Conservation (phyloP, 2,797 vertebrate genomes). For the Phalloptychus januarius region DNA sequence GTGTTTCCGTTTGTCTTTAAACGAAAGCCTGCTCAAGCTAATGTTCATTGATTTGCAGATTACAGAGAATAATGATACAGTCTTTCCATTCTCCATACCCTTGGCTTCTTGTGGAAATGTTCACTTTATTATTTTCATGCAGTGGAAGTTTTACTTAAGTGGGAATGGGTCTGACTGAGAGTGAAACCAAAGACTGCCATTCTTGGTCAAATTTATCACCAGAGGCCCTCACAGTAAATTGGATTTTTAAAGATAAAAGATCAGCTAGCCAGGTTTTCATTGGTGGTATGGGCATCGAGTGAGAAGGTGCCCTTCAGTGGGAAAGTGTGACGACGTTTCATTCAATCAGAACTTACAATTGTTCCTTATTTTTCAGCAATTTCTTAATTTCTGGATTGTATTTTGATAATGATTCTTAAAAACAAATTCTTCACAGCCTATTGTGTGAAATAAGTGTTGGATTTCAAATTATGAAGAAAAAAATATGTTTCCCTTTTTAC, state of each 20-base stretch:
- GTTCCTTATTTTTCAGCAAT: constrained; percentile 18
- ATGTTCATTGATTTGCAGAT: background rate
- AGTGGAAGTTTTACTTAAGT: background rate
- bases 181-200: constrained; percentile 38
- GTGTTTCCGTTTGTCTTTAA: background rate
- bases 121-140: constrained; percentile 2
- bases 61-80: background rate
- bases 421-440: background rate
- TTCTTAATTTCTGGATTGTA: constrained; percentile 10
- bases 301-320: constrained; percentile 24
- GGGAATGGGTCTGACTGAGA: constrained; percentile 14
- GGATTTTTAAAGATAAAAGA: constrained; percentile 35
- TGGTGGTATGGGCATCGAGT: background rate
- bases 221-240: constrained; percentile 23
- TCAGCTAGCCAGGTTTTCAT: constrained; percentile 1
- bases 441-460: background rate
- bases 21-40: background rate
- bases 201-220: constrained; percentile 22
- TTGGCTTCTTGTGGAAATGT: background rate
- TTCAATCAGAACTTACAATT: constrained; percentile 13
- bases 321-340: constrained; percentile 28
- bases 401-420: constrained; percentile 23
- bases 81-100: background rate
- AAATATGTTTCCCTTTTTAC: background rate
- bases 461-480: background rate